Base-by-base conservation (phyloP, 2,113 vertebrate species). In the Chloebia gouldiae region DNA sequence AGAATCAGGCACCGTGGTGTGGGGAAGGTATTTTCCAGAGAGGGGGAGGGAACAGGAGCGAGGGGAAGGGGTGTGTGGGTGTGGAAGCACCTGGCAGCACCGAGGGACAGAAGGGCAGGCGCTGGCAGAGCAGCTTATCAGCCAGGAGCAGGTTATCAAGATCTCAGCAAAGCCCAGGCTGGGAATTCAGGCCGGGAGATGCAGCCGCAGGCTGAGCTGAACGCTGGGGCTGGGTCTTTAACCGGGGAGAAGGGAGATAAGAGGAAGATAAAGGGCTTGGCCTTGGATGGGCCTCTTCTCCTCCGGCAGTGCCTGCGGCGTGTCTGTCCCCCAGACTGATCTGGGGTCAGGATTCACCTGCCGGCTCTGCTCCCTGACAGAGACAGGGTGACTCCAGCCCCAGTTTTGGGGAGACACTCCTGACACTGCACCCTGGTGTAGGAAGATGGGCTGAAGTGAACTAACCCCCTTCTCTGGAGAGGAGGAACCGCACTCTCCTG, bases 11-110 rank as follows among this genome's bases (percentile, higher is more conserved):
- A 3, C 24, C 14, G n/a, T 2, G 27, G 19, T 0, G 8, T 3
- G 28, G 35, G 27, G 61, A 13, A 9, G 33, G 18, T 3, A 42
- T 10, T 2, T 9, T 31, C 22, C 35, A 50, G 57, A 40, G 51
- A 45, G 2, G 25, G 27, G 21, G 1, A 17, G 31, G 61, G 3
- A 11, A n/a, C 5, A 31, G 61, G 28, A n/a, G 3, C 0, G 2
- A 35, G 51, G 6, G 2, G 1, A 47, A 12, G 33, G 33, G 37
- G 25, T 31, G 21, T 11, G 31, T 2, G 54, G 50, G 17, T 13
- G 23, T 7, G 53, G 42, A 35, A 42, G 66, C 47, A 27, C 44
- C 40, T 15, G 65, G 31, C 61, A 47, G 49, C n/a, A 11, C 13
- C 9, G 24, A 25, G 66, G 56, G 28, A 44, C 42, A 49, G 39